Evolutionary conservation across 2,888 invertebrate species (phyloP).

Genomic region (Lutraria lutraria): DNA sequence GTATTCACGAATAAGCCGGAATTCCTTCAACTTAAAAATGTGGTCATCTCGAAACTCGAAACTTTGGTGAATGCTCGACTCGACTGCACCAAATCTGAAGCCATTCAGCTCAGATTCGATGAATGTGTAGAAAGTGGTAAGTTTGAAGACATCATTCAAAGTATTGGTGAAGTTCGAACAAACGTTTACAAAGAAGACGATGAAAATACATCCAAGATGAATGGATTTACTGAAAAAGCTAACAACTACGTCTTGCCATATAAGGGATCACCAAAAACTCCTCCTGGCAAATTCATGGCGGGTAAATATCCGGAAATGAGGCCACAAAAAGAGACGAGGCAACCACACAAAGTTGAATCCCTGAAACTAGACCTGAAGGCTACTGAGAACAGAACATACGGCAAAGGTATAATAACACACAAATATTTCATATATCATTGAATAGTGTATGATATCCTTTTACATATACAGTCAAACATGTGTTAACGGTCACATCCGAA

Average conservation of each 20-base stretch:
- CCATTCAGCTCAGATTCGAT: constrained; percentile 64
- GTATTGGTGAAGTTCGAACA: constrained; percentile 64
- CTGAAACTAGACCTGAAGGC: constrained; percentile 49
- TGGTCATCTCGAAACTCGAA: constrained; percentile 64
- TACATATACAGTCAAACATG: too few species aligned
- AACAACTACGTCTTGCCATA: constrained; percentile 49
- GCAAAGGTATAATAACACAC: constrained; percentile 23
- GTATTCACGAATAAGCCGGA: constrained; percentile 74
- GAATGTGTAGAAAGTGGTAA: constrained; percentile 61
- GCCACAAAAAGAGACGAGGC: constrained; percentile 18
- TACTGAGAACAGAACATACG: constrained; percentile 16
- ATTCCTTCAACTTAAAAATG: constrained; percentile 68
- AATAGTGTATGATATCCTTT: too few species aligned
- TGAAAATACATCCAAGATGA: constrained; percentile 19
- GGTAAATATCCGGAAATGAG: constrained; percentile 34
- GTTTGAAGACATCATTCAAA: constrained; percentile 64
- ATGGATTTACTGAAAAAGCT: not conserved
- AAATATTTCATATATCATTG: too few species aligned
- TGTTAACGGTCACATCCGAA: too few species aligned
- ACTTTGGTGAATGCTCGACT: constrained; percentile 59
- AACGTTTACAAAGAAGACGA: constrained; percentile 47
- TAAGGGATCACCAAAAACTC: constrained; percentile 58
- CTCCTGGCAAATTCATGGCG: constrained; percentile 56
- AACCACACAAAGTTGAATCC: constrained; percentile 49
- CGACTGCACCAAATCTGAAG: constrained; percentile 49